Evolutionary conservation across 2,797 vertebrate genomes (phyloP).

Genomic region (Chelonia mydas): DNA sequence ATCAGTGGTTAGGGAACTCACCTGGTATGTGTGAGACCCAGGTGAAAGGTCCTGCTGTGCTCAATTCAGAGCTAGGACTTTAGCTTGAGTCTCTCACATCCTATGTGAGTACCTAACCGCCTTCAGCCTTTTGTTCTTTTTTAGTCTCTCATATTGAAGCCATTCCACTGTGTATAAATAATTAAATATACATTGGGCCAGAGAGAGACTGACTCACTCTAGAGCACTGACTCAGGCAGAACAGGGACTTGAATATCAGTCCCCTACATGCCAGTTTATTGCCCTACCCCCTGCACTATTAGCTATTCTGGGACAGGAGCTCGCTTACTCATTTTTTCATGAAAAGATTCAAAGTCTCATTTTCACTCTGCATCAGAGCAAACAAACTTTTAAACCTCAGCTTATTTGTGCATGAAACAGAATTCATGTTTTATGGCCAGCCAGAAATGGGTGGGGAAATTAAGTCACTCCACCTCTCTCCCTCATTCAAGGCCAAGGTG

Average conservation of each 20-base stretch:
- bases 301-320: neutral
- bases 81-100: neutral
- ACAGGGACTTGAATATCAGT: neutral
- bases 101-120: neutral
- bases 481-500: neutral
- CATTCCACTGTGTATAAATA: neutral
- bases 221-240: neutral
- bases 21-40: neutral
- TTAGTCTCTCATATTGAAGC: neutral
- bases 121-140: neutral
- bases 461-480: neutral
- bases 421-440: neutral
- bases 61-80: neutral
- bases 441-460: neutral
- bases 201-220: too few relatives aligned
- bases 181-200: neutral
- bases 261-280: neutral
- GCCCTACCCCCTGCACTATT: neutral
- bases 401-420: neutral
- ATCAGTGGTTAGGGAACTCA: neutral
- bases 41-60: neutral
- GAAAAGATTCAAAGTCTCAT: neutral
- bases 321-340: neutral
- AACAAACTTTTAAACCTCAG: neutral
- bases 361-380: neutral